These are phyloP conservation scores for Lates japonicus DNA, from an alignment of 2,797 vertebrate species.

Conservation along the genomic window DNA sequence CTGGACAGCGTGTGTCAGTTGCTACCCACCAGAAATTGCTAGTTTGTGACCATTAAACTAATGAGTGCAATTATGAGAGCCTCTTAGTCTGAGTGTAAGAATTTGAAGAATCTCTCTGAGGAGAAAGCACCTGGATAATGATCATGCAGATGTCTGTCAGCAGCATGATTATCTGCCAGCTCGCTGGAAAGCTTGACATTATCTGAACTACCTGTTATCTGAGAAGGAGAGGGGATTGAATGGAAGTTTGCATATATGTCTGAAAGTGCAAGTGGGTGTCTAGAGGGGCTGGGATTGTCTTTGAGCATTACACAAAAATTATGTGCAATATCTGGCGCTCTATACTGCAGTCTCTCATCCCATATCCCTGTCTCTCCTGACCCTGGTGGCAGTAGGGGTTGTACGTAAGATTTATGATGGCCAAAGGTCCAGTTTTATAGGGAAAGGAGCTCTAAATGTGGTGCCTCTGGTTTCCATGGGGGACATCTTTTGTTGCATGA, in stretches of 20 bases:
- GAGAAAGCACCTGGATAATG: conserved; percentile 82
- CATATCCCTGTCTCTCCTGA: conserved; percentile 3
- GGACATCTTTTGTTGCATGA: conserved; percentile 44
- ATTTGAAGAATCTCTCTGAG: conserved; percentile 77
- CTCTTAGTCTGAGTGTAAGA: conserved; percentile 72
- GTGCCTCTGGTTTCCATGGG: conserved; percentile 68
- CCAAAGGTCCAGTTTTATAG: conserved; percentile 71
- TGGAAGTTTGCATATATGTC: conserved; percentile 5
- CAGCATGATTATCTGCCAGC: conserved; percentile 38
- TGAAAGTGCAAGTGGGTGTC: not conserved
- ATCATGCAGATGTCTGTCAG: conserved; percentile 70
- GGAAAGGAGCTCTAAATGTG: conserved; percentile 35
- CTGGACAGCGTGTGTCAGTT: conserved; percentile 71
- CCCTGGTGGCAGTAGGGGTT: not conserved
- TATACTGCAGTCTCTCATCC: not conserved
- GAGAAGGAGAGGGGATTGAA: not conserved
- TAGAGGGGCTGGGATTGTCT: not conserved
- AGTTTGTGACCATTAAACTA: conserved; percentile 75
- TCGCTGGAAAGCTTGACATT: conserved; percentile 30
- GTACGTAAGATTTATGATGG: conserved; percentile 59
- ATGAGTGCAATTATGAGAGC: conserved; percentile 76
- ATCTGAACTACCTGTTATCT: conserved; percentile 30
- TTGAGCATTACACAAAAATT: not conserved
- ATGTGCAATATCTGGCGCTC: conserved; percentile 7
- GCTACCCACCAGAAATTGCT: conserved; percentile 52